Base-by-base conservation (phyloP, 2,113 vertebrate species). In the Oryzias celebensis region DNA sequence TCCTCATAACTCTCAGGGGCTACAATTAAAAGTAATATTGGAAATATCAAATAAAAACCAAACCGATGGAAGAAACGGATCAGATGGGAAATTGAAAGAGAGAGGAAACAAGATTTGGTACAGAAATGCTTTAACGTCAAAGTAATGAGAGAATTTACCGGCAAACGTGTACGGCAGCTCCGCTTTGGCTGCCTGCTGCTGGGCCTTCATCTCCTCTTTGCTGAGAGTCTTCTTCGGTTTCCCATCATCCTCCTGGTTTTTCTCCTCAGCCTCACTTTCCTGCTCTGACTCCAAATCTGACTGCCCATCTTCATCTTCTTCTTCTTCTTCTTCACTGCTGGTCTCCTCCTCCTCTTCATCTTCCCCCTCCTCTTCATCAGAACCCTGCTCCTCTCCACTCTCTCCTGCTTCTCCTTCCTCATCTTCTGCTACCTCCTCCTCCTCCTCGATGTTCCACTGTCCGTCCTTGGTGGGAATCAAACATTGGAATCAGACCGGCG, bases 141-240 rank as follows among this genome's bases (percentile, higher is more conserved):
- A 10, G 7, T 7, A 36, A 36, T 0, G 7, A 36, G 31, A 8
- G 31, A 36, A 13, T 36, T 36, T 61, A 98, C 97, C 96, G 74
- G 87, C 17, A 63, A 98, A 97, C 0, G 90, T 94, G 71, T 94
- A 97, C 0, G 97, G 95, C 22, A 98, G 94, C 65, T 98, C 94
- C 1, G 90, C 65, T 52, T 82, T 71, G 5, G 92, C 92, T 3
- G 88, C 90, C n/a, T 89, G 84, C 22, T 71, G 85, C 66, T 88
- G 54, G 0, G 64, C 76, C 49, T 81, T 83, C 47, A 57, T 60
- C 42, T 86, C 73, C 4, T 90, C 86, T 65, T 85, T 54, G n/a
- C 51, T 68, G 5, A 69, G 53, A 4, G 1, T 15, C 24, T 48
- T 63, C 67, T 24, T 44, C 5, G 44, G 4, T 6, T 36, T 59